Base-by-base conservation (phyloP, 2,797 vertebrate species). In the Rhinogobio ventralis region DNA sequence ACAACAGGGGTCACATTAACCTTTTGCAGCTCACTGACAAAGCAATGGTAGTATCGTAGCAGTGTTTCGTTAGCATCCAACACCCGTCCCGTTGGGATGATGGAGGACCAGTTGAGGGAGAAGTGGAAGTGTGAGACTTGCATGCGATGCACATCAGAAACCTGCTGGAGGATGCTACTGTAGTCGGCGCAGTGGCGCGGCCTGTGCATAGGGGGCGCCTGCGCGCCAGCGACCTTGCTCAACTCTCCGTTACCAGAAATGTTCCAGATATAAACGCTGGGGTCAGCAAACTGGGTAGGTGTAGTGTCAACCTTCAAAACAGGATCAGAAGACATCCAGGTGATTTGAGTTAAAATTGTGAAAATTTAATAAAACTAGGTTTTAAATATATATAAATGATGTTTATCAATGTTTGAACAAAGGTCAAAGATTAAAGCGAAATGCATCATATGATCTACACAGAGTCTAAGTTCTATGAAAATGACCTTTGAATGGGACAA, bases 91-190 rank as follows among this genome's bases (percentile, higher is more conserved):
- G 94, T 91, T 0, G 97, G 97, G 76, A 97, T 94, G 85, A 99
- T 91, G 6, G 94, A 94, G 2, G 96, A 96, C 98, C 98, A 99
- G 91, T 96, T 96, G 79, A 99, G 93, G 23, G 97, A 95, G 93
- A 99, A 99, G 92, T 97, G 96, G 86, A 98, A 99, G 91, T 99
- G 97, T 14, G 94, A 95, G 2, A 98, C 93, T 0, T 93, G 96
- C 66, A 95, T 95, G 67, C 94, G 93, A 74, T 68, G 92, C 73
- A 99, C 95, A 74, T 98, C 94, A 10, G 87, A 23, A 23, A 95
- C 94, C 93, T 99, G 98, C 0, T 96, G 95, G 57, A 93, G 91
- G 87, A 99, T 92, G 83, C 95, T 93, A 33, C 95, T 93, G 15
- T 97, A 97, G 84, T 99, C 96, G 0, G 95, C 95, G 20, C 98